phyloP scores from a whole-genome alignment of 2,113 vertebrate genomes.

The Orientallactaga bullata region DNA sequence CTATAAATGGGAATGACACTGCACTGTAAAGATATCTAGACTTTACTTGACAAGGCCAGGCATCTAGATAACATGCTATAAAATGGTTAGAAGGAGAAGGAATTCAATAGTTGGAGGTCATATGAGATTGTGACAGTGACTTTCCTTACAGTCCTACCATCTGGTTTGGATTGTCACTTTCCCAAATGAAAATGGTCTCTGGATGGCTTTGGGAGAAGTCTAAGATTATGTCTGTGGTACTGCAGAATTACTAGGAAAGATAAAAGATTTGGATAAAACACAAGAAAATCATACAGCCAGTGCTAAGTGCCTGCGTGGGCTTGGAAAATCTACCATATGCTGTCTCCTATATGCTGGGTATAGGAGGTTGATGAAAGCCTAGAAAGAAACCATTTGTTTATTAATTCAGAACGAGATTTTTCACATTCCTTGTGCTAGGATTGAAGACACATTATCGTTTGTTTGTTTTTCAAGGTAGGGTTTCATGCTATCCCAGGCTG shows the following conservation, averaged over 20 bases:
- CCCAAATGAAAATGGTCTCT: not conserved
- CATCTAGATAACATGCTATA: slow-evolving; percentile 54
- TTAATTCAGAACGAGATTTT: not conserved
- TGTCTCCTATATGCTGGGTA: not conserved
- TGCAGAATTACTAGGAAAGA: not conserved
- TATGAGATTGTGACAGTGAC: not conserved
- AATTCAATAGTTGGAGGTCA: slow-evolving; percentile 4
- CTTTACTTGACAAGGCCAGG: slow-evolving; percentile 69
- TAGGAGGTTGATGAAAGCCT: not conserved
- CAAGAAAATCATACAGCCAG: not conserved
- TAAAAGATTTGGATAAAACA: not conserved
- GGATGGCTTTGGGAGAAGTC: not conserved
- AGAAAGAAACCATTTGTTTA: not conserved
- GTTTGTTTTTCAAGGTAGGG: too few species aligned
- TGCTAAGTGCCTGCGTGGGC: not conserved
- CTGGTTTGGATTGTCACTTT: slow-evolving; percentile 8
- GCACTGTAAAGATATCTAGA: slow-evolving; percentile 75
- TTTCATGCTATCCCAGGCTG: too few species aligned
- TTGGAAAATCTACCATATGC: not conserved
- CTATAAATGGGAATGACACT: slow-evolving; percentile 69
- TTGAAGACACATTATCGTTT: not conserved
- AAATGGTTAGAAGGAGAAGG: slow-evolving; percentile 42
- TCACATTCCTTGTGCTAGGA: not conserved
- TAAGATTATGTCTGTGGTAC: not conserved
- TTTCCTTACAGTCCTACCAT: slow-evolving; percentile 29